phyloP scores from a whole-genome alignment of 2,113 vertebrate genomes.

The Pseudopodoces humilis region DNA sequence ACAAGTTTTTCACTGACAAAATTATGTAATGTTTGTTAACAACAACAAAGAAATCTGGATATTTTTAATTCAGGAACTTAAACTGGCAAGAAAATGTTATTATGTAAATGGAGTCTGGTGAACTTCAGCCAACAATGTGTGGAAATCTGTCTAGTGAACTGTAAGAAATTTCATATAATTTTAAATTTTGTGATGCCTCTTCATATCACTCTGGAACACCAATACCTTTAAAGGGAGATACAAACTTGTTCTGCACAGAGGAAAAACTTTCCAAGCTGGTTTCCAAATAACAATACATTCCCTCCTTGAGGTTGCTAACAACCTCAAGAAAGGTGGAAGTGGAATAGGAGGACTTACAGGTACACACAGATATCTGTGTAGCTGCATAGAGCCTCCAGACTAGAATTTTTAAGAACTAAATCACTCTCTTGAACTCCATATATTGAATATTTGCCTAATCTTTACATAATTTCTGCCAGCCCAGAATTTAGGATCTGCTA shows the following conservation, averaged over 20 bases:
- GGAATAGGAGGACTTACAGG: neutral
- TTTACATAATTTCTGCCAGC: neutral
- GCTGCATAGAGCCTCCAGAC: neutral
- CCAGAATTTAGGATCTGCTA: neutral
- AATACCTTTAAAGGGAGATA: neutral
- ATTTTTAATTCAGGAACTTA: neutral
- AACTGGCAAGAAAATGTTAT: neutral
- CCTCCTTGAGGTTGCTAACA: neutral
- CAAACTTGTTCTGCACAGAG: neutral
- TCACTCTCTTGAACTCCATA: neutral
- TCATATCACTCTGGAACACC: neutral
- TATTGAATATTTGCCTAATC: neutral
- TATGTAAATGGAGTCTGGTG: neutral
- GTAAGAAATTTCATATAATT: neutral
- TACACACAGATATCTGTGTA: neutral
- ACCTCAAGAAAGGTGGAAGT: neutral
- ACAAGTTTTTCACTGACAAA: neutral
- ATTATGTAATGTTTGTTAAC: neutral
- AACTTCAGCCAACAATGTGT: neutral
- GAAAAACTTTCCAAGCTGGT: neutral
- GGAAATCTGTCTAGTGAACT: neutral
- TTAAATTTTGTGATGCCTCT: neutral
- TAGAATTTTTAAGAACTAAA: neutral
- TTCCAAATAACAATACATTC: neutral
- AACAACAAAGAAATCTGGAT: neutral